Base-by-base conservation (phyloP, 2,797 vertebrate species). In the Phoxinus dragarum region DNA sequence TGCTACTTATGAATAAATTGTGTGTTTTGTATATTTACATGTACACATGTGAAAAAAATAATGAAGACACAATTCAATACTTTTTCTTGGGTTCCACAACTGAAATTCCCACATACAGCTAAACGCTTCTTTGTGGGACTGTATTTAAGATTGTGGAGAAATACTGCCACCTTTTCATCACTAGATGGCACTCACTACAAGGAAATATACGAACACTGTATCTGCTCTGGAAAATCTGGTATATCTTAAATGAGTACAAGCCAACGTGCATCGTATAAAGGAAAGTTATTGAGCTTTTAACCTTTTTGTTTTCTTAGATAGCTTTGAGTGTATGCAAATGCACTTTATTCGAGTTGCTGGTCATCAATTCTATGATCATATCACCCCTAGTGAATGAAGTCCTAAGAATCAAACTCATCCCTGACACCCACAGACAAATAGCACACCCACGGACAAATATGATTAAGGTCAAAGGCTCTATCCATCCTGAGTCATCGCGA, bases 121-220 rank as follows among this genome's bases (percentile, higher is more conserved):
- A 19, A 67, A 38, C 16, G 42, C 4, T 56, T 5, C 0, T 23
- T 77, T 61, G 23, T 61, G 36, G 54, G 40, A 47, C 7, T 16
- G 27, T 3, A 54, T 7, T 14, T 12, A 11, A 74, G 8, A 75
- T 52, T 64, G 19, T 19, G 21, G 8, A 74, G 14, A 75, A 12
- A 38, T 76, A 54, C 44, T 23, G 5, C 16, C 44, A 67, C 59
- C 34, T 16, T 36, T n/a, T 12, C 4, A 14, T 81, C 94, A 94
- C 94, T 94, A 95, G 93, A 92, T 92, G 94, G 94, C 88, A 86
- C 59, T 90, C 86, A 88, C 8, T 68, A 72, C 92, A 91, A 91
- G 86, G 85, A 90, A 88, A 93, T 78, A 27, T 16, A 68, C 11
- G 0, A 34, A 68, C 38, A 64, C 88, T 61, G 17, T 11, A 2